Evolutionary conservation across 2,113 vertebrate genomes (phyloP).

Genomic region (Megaptera novaeangliae): DNA sequence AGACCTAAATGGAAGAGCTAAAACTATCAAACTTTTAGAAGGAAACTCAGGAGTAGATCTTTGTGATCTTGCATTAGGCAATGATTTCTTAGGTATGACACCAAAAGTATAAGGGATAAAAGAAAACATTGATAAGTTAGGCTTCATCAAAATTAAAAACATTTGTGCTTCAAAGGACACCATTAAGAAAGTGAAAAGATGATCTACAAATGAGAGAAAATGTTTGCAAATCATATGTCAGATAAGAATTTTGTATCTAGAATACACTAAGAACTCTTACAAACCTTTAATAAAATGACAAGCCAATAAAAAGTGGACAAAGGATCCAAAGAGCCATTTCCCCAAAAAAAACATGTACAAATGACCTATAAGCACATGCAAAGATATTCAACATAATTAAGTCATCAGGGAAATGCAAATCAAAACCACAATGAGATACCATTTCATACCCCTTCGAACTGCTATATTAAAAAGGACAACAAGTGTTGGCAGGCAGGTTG

Average conservation of each 20-base stretch:
- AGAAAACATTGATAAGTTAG: neutral
- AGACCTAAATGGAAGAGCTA: neutral
- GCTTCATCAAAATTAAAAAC: neutral
- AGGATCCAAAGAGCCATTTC: neutral
- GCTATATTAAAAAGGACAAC: neutral
- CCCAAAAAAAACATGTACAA: neutral
- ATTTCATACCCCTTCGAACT: neutral
- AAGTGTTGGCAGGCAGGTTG: neutral
- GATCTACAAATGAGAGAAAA: neutral
- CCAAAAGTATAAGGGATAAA: neutral
- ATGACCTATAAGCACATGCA: neutral
- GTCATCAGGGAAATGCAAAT: neutral
- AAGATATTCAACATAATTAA: neutral
- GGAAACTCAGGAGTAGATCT: neutral
- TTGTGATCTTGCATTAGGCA: neutral
- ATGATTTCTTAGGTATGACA: neutral
- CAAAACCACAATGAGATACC: neutral
- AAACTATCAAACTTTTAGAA: neutral
- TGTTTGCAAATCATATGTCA: neutral
- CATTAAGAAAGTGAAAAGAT: neutral
- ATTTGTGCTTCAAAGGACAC: neutral
- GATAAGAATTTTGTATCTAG: neutral
- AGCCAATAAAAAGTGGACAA: neutral
- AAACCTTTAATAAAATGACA: neutral
- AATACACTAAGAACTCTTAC: neutral